These are phyloP conservation scores for Lampris megalopsis DNA, from an alignment of 2,113 vertebrate genomes.

Conservation along the genomic window DNA sequence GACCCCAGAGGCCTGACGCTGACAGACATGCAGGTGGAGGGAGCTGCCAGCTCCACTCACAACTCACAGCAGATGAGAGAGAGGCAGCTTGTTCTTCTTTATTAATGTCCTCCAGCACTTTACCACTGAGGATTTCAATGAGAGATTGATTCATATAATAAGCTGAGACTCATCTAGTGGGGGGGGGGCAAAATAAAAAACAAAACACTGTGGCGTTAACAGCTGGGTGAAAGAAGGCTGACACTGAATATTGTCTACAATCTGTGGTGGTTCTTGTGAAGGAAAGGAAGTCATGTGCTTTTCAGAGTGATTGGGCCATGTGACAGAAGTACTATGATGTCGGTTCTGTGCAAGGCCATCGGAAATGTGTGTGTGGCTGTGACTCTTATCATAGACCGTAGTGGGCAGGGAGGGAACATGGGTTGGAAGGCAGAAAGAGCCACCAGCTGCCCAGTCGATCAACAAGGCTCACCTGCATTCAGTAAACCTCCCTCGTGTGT, in stretches of 20 bases:
- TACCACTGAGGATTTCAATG: conserved; percentile 52
- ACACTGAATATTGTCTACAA: conserved; percentile 10
- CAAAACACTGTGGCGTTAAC: neutral
- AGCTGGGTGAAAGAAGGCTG: conserved; percentile 26
- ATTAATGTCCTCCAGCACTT: conserved; percentile 63
- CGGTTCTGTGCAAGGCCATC: neutral
- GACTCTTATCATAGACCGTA: neutral
- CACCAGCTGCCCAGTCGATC: too few species aligned
- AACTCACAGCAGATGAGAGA: conserved; percentile 50
- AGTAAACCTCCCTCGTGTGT: too few species aligned
- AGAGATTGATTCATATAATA: conserved; percentile 54
- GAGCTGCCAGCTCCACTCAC: conserved; percentile 51
- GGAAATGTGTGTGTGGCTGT: neutral
- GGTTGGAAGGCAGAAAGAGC: too few species aligned
- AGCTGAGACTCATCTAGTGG: conserved; percentile 20
- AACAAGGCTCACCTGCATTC: too few species aligned
- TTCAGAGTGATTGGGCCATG: too few species aligned
- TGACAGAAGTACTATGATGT: neutral
- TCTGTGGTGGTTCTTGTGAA: conserved; percentile 3
- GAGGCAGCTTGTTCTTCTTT: conserved; percentile 57
- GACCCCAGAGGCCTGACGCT: conserved; percentile 40
- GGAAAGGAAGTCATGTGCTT: neutral
- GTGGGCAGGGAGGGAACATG: too few species aligned
- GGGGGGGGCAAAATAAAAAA: neutral
- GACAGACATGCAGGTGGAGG: conserved; percentile 58